Percentiles rank a stretch among this genome's conserved stretches.
Evolutionary conservation across 2,113 vertebrate genomes (phyloP).

Genomic region (Callocephalon fimbriatum): DNA sequence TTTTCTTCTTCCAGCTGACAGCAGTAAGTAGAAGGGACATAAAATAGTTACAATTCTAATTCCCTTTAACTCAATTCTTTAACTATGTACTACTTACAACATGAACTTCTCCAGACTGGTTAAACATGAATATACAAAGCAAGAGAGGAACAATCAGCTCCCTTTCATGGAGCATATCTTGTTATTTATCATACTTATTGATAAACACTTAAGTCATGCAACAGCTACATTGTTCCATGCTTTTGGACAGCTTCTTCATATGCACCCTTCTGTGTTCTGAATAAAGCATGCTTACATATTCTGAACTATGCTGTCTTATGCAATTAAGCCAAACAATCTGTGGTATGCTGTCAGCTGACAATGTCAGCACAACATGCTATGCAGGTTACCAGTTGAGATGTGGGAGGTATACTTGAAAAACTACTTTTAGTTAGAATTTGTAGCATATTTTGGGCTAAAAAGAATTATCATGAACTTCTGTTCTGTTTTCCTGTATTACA

Average conservation of each 20-base stretch:
- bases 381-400: conserved; percentile 11
- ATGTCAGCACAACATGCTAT: neutral
- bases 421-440: neutral
- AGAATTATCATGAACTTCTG: neutral
- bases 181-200: neutral
- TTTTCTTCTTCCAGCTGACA: neutral
- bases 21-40: neutral
- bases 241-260: neutral
- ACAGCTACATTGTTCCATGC: neutral
- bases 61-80: neutral
- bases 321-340: conserved; percentile 45
- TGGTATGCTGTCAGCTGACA: conserved; percentile 45
- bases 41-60: neutral
- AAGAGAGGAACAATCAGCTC: neutral
- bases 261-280: neutral
- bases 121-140: neutral
- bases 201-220: neutral
- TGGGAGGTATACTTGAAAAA: neutral
- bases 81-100: neutral
- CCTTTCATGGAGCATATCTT: neutral
- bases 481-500: neutral
- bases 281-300: conserved; percentile 12
- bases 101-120: neutral
- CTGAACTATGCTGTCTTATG: neutral
- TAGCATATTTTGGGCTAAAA: neutral